These are phyloP conservation scores for Crenichthys baileyi DNA, from an alignment of 2,797 vertebrate genomes.

Conservation along the genomic window DNA sequence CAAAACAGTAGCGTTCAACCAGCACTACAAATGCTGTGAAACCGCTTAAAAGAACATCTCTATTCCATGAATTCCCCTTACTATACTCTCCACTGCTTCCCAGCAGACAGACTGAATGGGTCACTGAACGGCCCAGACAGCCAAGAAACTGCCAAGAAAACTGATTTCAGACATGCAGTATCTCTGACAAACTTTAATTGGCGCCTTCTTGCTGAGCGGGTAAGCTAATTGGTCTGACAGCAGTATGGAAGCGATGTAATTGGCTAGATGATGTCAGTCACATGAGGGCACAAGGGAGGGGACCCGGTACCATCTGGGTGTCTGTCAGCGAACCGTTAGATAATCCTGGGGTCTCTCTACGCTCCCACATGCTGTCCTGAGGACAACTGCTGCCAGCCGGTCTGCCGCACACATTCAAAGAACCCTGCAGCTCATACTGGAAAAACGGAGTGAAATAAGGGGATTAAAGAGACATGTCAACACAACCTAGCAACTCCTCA, in stretches of 20 bases:
- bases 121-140: constrained; percentile 22
- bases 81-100: constrained; percentile 1
- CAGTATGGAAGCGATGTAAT: constrained; percentile 63
- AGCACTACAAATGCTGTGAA: neutral
- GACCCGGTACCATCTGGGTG: constrained; percentile 86
- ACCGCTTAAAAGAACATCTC: neutral
- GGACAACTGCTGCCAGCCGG: constrained; percentile 67
- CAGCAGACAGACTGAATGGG: neutral
- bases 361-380: constrained; percentile 35
- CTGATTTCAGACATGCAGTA: constrained; percentile 52
- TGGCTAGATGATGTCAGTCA: constrained; percentile 73
- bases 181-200: constrained; percentile 58
- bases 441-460: constrained; percentile 33
- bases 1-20: neutral
- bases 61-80: neutral
- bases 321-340: constrained; percentile 78
- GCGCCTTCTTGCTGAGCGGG: constrained; percentile 45
- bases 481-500: constrained; percentile 22
- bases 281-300: constrained; percentile 33
- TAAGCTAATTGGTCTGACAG: constrained; percentile 71
- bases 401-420: constrained; percentile 44
- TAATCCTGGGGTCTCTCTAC: constrained; percentile 73
- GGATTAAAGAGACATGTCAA: neutral
- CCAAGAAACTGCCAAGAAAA: constrained; percentile 43
- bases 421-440: neutral